Evolutionary conservation across 2,797 vertebrate species (phyloP).

Genomic region (Orientallactaga sibirica): DNA sequence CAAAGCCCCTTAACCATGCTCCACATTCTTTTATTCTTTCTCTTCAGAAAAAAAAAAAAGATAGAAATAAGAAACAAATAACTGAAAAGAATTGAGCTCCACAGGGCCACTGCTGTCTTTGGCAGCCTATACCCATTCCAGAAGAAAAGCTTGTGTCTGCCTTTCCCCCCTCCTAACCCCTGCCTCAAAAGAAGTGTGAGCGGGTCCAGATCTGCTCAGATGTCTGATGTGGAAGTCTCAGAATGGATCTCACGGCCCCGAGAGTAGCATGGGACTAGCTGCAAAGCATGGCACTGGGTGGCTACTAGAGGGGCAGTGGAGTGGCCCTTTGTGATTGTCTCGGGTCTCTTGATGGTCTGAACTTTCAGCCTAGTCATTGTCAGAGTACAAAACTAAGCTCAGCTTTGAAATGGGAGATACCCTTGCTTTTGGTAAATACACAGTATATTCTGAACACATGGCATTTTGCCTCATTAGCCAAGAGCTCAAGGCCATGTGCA

Average conservation of each 20-base stretch:
- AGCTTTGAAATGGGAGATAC: not conserved
- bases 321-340: not conserved
- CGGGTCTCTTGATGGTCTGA: not conserved
- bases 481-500: not conserved
- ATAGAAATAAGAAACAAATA: constrained; percentile 9
- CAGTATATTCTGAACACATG: not conserved
- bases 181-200: not conserved
- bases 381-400: not conserved
- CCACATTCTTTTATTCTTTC: not conserved
- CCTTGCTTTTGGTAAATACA: not conserved
- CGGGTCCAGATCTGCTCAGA: not conserved
- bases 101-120: not conserved
- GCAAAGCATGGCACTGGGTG: not conserved
- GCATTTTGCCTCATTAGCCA: not conserved
- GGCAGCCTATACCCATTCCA: not conserved
- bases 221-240: not conserved
- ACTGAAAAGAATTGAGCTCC: not conserved
- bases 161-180: no score
- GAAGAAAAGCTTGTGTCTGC: not conserved
- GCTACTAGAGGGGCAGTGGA: not conserved
- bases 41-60: constrained; percentile 26
- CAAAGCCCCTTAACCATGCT: not conserved
- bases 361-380: not conserved
- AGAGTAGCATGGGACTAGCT: not conserved
- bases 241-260: not conserved